Evolutionary conservation across 53 echinoderm and acorn worm species (phyloP), one percentile per base, ranked within the genome.

Genomic region (Paracentrotus lividus): DNA sequence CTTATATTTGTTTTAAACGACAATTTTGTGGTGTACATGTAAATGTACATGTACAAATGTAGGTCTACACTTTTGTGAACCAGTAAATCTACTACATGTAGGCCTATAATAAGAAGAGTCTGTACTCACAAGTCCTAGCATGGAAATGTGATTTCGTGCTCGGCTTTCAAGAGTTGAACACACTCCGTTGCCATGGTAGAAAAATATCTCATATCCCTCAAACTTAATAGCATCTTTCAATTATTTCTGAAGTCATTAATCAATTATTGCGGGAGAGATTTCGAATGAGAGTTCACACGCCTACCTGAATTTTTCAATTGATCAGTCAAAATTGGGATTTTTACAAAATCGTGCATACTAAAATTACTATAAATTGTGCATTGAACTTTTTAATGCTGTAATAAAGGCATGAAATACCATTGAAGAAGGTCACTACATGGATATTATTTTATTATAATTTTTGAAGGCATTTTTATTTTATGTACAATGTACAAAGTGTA

Each of bases 131-230:
- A 68, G 68, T 68, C 68, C 51, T 51, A 51, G 6, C 12, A 51
- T 51, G 65, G 65, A 33, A 68, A 36, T 34, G 3, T 13, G 68
- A 34, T 3, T n/a, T n/a, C 24, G 23, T 45, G 44, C 77, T 77
- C 45, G 44, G 77, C 77, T 77, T n/a, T n/a, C n/a, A n/a, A 21
- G 31, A 44, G 77, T 45, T 77, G 77, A 77, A 23, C 24, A 45
- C 77, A 77, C 45, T 77, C 44, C 23, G 45, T 77, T 77, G 77
- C 77, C 45, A 77, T 77, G 77, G 23, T 77, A 77, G 4, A 21
- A 77, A 77, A 10, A 34, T 72, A 72, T 36, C 72, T 44, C 42
- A 45, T 12, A 77, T 43, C 44, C 23, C 24, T 23, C 44, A 24
- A 6, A 1, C 23, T 44, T 45, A n/a, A 44, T 68, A 34, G 33